These are phyloP conservation scores for Dicrurus megarhynchus DNA, from an alignment of 2,113 vertebrate species.

Conservation along the genomic window DNA sequence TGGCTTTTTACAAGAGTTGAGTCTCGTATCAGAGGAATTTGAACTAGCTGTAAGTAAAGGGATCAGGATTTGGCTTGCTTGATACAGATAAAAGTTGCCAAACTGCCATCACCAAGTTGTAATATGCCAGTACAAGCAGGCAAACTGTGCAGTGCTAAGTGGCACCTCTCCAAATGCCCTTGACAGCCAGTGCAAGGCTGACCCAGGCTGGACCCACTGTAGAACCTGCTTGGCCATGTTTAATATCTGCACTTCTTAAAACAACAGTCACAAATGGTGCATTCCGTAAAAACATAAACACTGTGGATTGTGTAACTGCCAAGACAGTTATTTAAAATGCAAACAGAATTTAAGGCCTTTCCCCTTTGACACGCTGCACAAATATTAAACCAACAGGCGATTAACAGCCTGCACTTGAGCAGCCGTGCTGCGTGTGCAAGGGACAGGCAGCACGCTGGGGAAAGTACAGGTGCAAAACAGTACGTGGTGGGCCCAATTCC, in stretches of 20 bases:
- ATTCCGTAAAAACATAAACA: neutral
- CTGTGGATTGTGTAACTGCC: neutral
- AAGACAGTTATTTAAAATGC: conserved; percentile 9
- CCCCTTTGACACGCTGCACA: neutral
- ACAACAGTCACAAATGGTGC: neutral
- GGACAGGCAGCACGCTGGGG: neutral
- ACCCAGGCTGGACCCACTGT: neutral
- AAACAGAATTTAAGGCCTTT: conserved; percentile 20
- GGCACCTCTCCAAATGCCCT: neutral
- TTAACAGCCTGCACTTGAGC: neutral
- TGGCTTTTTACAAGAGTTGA: neutral
- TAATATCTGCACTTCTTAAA: neutral
- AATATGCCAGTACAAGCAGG: neutral
- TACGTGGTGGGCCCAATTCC: neutral
- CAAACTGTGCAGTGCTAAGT: neutral
- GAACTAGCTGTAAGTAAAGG: neutral
- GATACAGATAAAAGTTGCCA: neutral
- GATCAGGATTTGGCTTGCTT: neutral
- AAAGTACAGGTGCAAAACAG: neutral
- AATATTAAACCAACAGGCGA: neutral
- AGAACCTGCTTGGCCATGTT: neutral
- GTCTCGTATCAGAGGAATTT: neutral
- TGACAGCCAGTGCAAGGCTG: neutral
- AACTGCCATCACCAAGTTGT: neutral
- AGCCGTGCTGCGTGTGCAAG: neutral